Base-by-base conservation (phyloP, 2,797 vertebrate genomes). In the Artibeus lituratus region DNA sequence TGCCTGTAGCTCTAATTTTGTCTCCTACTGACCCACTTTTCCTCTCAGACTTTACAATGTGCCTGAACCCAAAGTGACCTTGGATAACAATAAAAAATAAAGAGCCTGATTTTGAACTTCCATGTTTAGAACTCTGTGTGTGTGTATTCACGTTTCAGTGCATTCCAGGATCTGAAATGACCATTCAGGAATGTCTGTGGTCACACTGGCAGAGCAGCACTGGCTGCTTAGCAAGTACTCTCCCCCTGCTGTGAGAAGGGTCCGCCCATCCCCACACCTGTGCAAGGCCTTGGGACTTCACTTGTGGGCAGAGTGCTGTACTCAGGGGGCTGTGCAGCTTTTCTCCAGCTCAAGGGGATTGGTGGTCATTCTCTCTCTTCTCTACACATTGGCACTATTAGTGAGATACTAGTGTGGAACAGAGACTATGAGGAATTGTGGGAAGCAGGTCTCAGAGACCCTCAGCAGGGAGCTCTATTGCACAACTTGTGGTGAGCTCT, bases 31-130 rank as follows among this genome's bases (percentile, higher is more conserved):
- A 29, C 88, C 4, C 4, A 4, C n/a, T 44, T 21, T 57, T 22
- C 37, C 39, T 42, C 39, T 42, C 4, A 42, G 3, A 4, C n/a
- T 44, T 21, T 57, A 18, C 37, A 7, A 0, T 24, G n/a, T 77
- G 47, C 88, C 95, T 90, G 59, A 0, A 26, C 67, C 62, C 55
- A 47, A 51, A 42, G 78, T 81, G 67, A 21, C 90, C 83, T 88
- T 72, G 7, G 7, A 4, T 15, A 2, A 67, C 32, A 21, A 5
- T 70, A 74, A 14, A 37, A 90, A 96, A 95, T 97, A 96, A 97
- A 96, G 29, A 19, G n/a, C 55, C 37, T 32, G 0, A 5, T 67
- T 9, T 39, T 65, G 73, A 26, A 29, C 12, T n/a, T 3, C 18
- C 11, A 7, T 9, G 8, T 77, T 42, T 8, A 35, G 24, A 65